Evolutionary conservation across 2,113 vertebrate species (phyloP).

Genomic region (Ceratotherium simum): DNA sequence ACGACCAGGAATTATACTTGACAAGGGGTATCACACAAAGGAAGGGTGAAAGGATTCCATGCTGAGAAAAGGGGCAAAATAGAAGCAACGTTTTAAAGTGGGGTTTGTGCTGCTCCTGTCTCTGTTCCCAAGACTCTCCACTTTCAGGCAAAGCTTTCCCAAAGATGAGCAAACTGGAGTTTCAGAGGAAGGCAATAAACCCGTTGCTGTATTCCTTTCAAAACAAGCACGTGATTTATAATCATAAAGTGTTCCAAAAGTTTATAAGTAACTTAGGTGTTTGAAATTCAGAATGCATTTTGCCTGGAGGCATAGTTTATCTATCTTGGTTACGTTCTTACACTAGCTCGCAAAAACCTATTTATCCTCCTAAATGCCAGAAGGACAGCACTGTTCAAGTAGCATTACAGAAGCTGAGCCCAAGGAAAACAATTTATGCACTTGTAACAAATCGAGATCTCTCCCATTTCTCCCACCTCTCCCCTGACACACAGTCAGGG

Average conservation of each 20-base stretch:
- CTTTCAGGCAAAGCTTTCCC: neutral
- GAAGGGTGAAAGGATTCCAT: neutral
- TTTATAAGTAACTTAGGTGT: neutral
- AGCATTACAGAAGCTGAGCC: neutral
- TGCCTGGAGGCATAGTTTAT: neutral
- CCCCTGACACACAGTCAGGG: neutral
- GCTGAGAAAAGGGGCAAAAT: neutral
- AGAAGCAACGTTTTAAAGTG: neutral
- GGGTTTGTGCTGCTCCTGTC: neutral
- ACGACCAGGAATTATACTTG: neutral
- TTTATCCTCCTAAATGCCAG: neutral
- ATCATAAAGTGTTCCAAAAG: neutral
- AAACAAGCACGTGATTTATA: neutral
- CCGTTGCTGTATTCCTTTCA: neutral
- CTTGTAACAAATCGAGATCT: neutral
- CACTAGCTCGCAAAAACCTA: neutral
- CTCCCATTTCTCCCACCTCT: neutral
- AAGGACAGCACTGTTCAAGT: neutral
- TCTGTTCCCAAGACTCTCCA: neutral
- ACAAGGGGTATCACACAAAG: neutral
- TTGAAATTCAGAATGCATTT: slow-evolving; percentile 50
- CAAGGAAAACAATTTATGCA: neutral
- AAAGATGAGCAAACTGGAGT: neutral
- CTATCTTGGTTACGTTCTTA: neutral
- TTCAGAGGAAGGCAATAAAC: neutral